Conservation (phyloP, 1,140 invertebrate genomes). For the Conopomorpha cramerella region DNA sequence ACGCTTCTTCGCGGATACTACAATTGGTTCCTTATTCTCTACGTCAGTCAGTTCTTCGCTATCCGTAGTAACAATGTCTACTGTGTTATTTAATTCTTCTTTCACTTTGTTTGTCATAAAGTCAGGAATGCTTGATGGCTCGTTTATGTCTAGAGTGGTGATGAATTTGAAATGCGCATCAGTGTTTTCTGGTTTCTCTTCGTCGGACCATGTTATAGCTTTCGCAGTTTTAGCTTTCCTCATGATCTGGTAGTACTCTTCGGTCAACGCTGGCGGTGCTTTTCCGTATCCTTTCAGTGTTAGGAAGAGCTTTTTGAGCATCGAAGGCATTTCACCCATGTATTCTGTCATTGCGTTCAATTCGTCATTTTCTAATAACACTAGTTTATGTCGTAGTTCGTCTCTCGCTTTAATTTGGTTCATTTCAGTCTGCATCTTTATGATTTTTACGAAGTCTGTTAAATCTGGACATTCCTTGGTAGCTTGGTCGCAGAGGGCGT, state of each 20-base stretch:
- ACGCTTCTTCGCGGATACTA: slow-evolving; percentile 20
- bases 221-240: slow-evolving; percentile 45
- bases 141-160: slow-evolving; percentile 27
- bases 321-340: slow-evolving; percentile 36
- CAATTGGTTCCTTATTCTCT: slow-evolving; percentile 24
- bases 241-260: slow-evolving; percentile 46
- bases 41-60: slow-evolving; percentile 34
- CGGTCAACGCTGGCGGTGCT: slow-evolving; percentile 32
- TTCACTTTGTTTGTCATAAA: slow-evolving; percentile 11
- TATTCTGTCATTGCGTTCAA: slow-evolving; percentile 35
- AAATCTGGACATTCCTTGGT: slow-evolving; percentile 21
- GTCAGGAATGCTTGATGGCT: slow-evolving; percentile 19
- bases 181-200: slow-evolving; percentile 12
- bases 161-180: slow-evolving; percentile 40
- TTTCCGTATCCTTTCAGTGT: slow-evolving; percentile 47
- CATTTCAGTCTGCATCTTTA: slow-evolving; percentile 23
- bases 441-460: slow-evolving; percentile 23
- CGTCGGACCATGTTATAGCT: slow-evolving; percentile 43
- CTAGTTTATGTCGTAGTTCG: slow-evolving; percentile 24
- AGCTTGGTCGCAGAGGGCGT: slow-evolving; percentile 18
- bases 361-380: slow-evolving; percentile 32
- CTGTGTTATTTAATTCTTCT: slow-evolving; percentile 14
- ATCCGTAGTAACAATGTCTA: slow-evolving; percentile 26
- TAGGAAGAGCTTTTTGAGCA: slow-evolving; percentile 48
- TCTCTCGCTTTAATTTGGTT: slow-evolving; percentile 19